phyloP scores from a whole-genome alignment of 2,888 invertebrate species.

The Scaptomyza cyrtandrae region DNA sequence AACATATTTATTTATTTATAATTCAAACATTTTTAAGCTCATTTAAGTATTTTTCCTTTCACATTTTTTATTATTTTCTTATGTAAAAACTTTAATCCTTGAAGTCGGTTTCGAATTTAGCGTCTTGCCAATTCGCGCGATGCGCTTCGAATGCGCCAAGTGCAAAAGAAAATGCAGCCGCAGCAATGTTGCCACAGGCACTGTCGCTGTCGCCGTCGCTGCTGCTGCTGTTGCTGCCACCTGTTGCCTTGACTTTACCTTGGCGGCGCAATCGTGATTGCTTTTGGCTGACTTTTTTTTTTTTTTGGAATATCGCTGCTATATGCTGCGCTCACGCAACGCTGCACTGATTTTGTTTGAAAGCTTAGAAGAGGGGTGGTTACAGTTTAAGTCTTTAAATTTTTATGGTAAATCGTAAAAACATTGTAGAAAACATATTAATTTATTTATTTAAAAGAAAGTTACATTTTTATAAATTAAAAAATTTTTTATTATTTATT shows the following conservation, averaged over 20 bases:
- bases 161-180: slow-evolving; percentile 41
- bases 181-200: slow-evolving; percentile 7
- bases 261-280: slow-evolving; percentile 29
- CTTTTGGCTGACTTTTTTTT: slow-evolving; percentile 28
- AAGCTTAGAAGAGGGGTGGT: background rate
- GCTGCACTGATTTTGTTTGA: slow-evolving; percentile 59
- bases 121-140: slow-evolving; percentile 63
- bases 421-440: too few species aligned
- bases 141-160: slow-evolving; percentile 56
- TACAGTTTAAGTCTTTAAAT: slow-evolving; percentile 3
- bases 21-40: background rate
- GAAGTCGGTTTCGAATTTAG: slow-evolving; percentile 30
- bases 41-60: background rate
- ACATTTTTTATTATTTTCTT: background rate
- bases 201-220: slow-evolving; percentile 1
- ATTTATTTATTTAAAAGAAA: too few species aligned
- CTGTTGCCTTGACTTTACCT: slow-evolving; percentile 72
- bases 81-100: slow-evolving; percentile 2
- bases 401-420: too few species aligned
- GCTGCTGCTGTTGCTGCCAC: slow-evolving; percentile 26
- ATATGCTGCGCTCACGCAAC: slow-evolving; percentile 62
- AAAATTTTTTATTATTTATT: too few species aligned
- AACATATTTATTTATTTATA: background rate
- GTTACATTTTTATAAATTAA: too few species aligned
- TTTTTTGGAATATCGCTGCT: slow-evolving; percentile 38